These are phyloP conservation scores for Leptonema lineaticorne DNA, from an alignment of 1,140 invertebrate genomes.

Conservation along the genomic window DNA sequence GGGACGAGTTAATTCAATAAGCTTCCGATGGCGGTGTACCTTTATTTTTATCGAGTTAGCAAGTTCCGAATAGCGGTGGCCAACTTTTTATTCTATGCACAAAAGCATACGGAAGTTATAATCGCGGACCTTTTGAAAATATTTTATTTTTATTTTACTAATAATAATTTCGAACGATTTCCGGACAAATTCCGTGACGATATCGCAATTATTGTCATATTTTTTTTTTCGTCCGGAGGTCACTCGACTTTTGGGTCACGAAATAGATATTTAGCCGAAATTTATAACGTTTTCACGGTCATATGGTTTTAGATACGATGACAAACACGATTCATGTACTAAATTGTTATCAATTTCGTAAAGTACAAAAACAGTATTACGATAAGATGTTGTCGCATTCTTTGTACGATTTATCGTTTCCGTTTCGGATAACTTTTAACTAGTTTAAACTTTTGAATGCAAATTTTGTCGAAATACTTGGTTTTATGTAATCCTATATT, in stretches of 20 bases:
- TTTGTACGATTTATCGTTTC: too few relatives aligned
- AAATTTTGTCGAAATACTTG: too few relatives aligned
- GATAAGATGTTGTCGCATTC: too few relatives aligned
- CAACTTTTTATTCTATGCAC: neutral
- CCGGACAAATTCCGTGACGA: neutral
- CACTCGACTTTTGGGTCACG: neutral
- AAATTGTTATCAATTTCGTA: too few relatives aligned
- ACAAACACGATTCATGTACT: too few relatives aligned
- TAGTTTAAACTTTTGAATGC: too few relatives aligned
- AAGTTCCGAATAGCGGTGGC: conserved; percentile 7
- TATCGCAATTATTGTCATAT: neutral
- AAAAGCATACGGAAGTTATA: neutral
- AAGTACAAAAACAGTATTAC: too few relatives aligned
- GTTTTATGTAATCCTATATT: too few relatives aligned
- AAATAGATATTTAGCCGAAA: neutral
- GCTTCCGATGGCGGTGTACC: conserved; percentile 16
- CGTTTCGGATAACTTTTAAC: too few relatives aligned
- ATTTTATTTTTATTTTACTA: neutral
- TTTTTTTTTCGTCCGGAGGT: neutral
- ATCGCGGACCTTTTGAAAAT: too few relatives aligned
- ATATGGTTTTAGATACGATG: too few relatives aligned
- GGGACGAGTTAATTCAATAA: conserved; percentile 31
- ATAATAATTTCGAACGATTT: neutral
- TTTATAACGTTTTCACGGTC: too few relatives aligned
- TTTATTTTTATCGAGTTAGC: conserved; percentile 29